phyloP scores from a whole-genome alignment of 1,140 invertebrate genomes.

The Drosophila paulistorum region DNA sequence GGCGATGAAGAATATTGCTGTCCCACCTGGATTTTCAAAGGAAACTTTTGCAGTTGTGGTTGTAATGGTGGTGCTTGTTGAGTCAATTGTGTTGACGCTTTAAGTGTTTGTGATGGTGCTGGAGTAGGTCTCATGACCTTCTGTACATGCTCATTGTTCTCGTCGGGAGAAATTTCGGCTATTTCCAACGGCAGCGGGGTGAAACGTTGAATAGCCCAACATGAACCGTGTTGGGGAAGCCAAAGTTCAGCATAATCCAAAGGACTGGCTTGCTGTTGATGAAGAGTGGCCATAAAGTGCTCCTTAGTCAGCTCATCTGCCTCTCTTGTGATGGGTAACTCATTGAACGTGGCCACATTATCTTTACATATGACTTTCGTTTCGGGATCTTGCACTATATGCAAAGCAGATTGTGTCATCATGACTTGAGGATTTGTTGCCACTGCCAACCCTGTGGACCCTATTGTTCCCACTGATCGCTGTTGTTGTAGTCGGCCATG shows the following conservation, averaged over 20 bases:
- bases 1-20: not conserved
- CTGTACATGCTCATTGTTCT: slow-evolving; percentile 18
- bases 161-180: slow-evolving; percentile 11
- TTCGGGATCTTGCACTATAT: slow-evolving; percentile 5
- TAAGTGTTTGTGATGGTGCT: not conserved
- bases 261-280: slow-evolving; percentile 31
- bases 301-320: slow-evolving; percentile 12
- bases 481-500: slow-evolving; percentile 4
- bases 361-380: not conserved
- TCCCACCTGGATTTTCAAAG: not conserved
- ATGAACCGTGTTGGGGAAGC: not conserved
- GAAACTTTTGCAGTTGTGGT: not conserved
- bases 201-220: not conserved
- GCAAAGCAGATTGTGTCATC: slow-evolving; percentile 41
- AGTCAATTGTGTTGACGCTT: not conserved
- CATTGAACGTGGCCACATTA: slow-evolving; percentile 22
- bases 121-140: not conserved
- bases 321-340: not conserved
- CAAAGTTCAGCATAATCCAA: slow-evolving; percentile 38
- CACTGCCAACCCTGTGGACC: too few species aligned
- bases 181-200: slow-evolving; percentile 8
- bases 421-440: slow-evolving; percentile 16
- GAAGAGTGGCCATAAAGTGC: slow-evolving; percentile 45
- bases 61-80: not conserved
- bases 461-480: not conserved